Evolutionary conservation across 2,888 invertebrate genomes (phyloP), one percentile per base, ranked within the genome.

Genomic region (Limnephilus lunatus): DNA sequence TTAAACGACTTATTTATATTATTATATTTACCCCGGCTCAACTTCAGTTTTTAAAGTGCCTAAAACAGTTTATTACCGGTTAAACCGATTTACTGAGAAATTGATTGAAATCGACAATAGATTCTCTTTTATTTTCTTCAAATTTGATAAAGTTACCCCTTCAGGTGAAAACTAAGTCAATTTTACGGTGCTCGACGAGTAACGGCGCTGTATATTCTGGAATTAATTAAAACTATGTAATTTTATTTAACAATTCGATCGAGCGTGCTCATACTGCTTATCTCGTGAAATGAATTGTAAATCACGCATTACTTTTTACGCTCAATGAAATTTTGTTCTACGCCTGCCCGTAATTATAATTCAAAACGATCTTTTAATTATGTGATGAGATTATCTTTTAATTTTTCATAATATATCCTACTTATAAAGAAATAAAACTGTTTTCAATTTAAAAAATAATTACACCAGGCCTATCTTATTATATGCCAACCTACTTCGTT

Each of bases 361-460:
- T 68, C n/a, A n/a, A 68, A 68, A 68, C 25, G 68, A 9, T 68
- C 25, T 68, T 68, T 68, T 68, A 68, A 68, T 25, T 68, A 68
- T 68, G 68, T 68, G 68, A 35, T 11, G 25, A 35, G 83, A 83
- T 83, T 83, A 83, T 83, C 32, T 83, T 83, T 83, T 83, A 83
- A 83, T 83, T 83, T 83, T 25, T 35, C n/a, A n/a, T 68, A 68
- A 44, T 48, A 48, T 48, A 44, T 44, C 44, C 44, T 68, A 68
- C 68, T 68, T 68, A 68, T 68, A 68, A 25, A 68, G 25, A 39
- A 83, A 83, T 32, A 83, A 35, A 83, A 7, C 25, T 83, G 82
- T 32, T 32, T 83, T 83, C 32, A 83, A 83, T 83, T 83, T 83
- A 12, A 83, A 83, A 39, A 35, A 25, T 83, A 83, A 83, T 83